Conservation (phyloP, 1,140 invertebrate species). For the Micrasema longulum region DNA sequence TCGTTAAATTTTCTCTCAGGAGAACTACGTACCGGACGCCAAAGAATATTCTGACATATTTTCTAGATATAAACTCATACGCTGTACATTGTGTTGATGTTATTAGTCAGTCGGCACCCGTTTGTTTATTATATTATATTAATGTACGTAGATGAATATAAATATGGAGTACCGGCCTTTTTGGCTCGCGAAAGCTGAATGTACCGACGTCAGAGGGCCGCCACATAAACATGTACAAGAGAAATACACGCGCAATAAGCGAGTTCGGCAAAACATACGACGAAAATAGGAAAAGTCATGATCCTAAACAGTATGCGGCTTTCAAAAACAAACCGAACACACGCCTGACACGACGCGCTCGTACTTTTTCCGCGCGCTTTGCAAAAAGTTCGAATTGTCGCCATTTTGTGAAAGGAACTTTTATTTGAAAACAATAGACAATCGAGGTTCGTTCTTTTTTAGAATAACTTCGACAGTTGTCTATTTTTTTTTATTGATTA, state of each 20-base stretch:
- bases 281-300: conserved; percentile 22
- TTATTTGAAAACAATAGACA: background rate
- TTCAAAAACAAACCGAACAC: conserved; percentile 43
- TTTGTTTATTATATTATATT: background rate
- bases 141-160: background rate
- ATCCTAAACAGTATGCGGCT: conserved; percentile 3
- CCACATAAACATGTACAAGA: conserved; percentile 25
- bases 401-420: background rate
- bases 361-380: conserved; percentile 1
- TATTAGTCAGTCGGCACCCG: background rate
- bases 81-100: conserved; percentile 4
- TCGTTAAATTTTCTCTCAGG: too few relatives aligned
- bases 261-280: background rate
- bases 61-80: background rate
- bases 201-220: conserved; percentile 17
- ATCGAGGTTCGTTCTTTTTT: too few relatives aligned
- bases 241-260: conserved; percentile 12
- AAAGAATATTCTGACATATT: background rate
- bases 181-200: conserved; percentile 43
- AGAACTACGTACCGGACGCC: too few relatives aligned
- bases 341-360: conserved; percentile 17
- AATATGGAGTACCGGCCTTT: conserved; percentile 30
- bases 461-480: too few relatives aligned
- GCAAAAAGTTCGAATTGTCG: conserved; percentile 1
- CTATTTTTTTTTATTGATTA: too few relatives aligned